Base-by-base conservation (phyloP, 2,888 invertebrate genomes). In the Phengaris alcon region DNA sequence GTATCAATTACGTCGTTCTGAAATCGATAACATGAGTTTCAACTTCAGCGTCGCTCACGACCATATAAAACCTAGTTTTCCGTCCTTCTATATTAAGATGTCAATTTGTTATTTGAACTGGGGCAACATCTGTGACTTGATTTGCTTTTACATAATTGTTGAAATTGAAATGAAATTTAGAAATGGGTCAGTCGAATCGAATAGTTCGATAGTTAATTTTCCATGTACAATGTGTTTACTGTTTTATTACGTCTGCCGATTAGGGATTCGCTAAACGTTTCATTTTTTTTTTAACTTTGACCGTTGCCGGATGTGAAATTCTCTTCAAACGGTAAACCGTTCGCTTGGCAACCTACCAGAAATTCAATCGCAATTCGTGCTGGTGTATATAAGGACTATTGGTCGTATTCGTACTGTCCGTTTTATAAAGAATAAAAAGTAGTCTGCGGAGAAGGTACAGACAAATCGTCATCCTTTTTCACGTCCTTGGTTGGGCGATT, bases 1-100 rank as follows among this genome's bases (percentile, higher is more conserved):
- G 84, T 81, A 82, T 83, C 82, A 77, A 75, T 75, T 74, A 75
- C 75, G 59, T 73, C 73, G 74, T 74, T 78, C 77, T 75, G 79
- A 80, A 80, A 78, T 79, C 79, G 77, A 80, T 80, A 78, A 81
- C 79, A 80, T 80, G 80, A 52, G 69, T 76, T 74, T 76, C 70
- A 64, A 76, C 68, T 75, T 76, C 12, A 75, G 55, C 75, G 73
- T 75, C 76, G 77, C 78, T 76, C 76, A 70, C 72, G 74, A 70
- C 75, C 77, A 77, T 79, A 75, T 75, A 77, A 78, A 76, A 77
- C 76, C 76, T 76, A 77, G 77, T 75, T 77, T 78, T 78, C 78
- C 75, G 76, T 74, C 77, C 75, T 69, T 76, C 77, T 52, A 76
- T 77, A 77, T 77, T 76, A 70, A 73, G 76, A 76, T 76, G 77